Evolutionary conservation across 2,797 vertebrate genomes (phyloP).

Genomic region (Mus minutoides): DNA sequence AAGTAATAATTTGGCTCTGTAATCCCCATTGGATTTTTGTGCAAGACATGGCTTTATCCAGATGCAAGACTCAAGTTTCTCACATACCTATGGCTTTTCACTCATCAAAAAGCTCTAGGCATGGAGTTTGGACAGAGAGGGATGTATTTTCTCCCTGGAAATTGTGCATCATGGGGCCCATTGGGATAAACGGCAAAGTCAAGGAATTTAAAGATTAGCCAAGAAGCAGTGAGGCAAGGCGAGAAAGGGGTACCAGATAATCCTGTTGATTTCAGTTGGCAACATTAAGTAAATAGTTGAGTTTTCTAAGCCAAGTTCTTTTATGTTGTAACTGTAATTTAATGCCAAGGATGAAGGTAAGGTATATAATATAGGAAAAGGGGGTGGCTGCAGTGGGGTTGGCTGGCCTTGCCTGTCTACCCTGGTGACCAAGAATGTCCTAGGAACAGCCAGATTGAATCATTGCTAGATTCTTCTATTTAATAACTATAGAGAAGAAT

Average conservation of each 20-base stretch:
- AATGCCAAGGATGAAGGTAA: neutral
- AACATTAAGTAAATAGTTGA: constrained; percentile 31
- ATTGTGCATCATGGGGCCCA: neutral
- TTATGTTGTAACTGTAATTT: constrained; percentile 9
- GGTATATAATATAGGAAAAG: neutral
- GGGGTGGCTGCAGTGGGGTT: neutral
- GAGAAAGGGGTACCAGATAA: neutral
- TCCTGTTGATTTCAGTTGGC: constrained; percentile 1
- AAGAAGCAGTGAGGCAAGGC: neutral
- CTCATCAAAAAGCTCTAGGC: neutral
- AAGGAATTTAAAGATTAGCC: constrained; percentile 23
- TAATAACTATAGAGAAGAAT: neutral
- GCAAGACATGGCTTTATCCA: neutral
- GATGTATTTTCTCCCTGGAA: neutral
- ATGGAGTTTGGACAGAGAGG: neutral
- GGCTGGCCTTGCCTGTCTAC: neutral
- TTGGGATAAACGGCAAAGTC: neutral
- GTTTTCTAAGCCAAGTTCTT: constrained; percentile 20
- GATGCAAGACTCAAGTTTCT: neutral
- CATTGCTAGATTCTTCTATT: neutral
- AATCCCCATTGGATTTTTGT: neutral
- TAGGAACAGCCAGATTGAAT: neutral
- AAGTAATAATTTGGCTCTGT: neutral
- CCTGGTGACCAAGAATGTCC: no score
- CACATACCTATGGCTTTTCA: neutral